Conservation (phyloP, 2,888 invertebrate species). For the Callinectes sapidus region DNA sequence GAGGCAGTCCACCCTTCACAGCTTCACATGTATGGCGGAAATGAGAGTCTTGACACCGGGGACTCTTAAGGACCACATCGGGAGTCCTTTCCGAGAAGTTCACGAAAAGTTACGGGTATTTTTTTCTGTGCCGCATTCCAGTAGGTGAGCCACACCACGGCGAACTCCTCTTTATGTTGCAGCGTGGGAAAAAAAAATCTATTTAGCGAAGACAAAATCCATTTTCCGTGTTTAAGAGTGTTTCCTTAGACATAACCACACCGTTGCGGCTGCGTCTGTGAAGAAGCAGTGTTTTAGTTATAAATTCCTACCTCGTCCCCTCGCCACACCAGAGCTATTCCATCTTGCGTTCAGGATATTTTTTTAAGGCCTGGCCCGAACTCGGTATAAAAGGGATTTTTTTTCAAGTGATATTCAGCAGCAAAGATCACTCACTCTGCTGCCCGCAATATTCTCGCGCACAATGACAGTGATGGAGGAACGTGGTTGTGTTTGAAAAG, state of each 20-base stretch:
- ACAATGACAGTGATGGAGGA: constrained; percentile 14
- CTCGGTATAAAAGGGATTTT: neutral
- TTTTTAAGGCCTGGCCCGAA: neutral
- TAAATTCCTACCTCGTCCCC: neutral
- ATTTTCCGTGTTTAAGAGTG: neutral
- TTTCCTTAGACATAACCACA: neutral
- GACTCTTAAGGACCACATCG: neutral
- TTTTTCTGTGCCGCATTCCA: neutral
- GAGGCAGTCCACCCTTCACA: neutral
- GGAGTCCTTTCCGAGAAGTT: neutral
- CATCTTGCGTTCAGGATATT: neutral
- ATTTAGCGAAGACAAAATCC: constrained; percentile 10
- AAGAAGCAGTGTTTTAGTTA: neutral
- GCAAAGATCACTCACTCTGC: neutral
- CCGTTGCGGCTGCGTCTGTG: neutral
- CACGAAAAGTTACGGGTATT: neutral
- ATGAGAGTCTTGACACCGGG: neutral
- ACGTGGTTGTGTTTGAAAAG: neutral
- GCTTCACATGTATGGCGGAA: constrained; percentile 16
- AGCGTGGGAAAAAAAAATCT: neutral
- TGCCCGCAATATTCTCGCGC: neutral
- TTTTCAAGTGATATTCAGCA: neutral
- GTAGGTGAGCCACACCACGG: neutral
- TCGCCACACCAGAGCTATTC: neutral
- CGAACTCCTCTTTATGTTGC: neutral